Evolutionary conservation across 2,888 invertebrate species (phyloP), one percentile per base, ranked within the genome.

Genomic region (Pachymerium ferrugineum): DNA sequence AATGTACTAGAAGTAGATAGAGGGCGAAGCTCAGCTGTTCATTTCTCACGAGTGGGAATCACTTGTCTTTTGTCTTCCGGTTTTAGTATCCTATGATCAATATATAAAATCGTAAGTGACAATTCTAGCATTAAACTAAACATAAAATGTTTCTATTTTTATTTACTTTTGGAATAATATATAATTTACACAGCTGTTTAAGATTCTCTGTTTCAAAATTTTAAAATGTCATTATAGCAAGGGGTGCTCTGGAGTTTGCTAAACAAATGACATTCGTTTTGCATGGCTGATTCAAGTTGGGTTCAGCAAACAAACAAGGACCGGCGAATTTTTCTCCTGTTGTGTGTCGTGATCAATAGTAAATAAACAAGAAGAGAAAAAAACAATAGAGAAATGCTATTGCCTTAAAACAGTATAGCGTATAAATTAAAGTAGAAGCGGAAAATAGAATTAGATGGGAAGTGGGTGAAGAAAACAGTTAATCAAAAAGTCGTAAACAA

Each of bases 231-330:
- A n/a, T n/a, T n/a, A n/a, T n/a, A n/a, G n/a, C n/a, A n/a, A n/a
- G n/a, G n/a, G n/a, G n/a, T n/a, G n/a, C n/a, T n/a, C n/a, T n/a
- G n/a, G n/a, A n/a, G n/a, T n/a, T 28, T 62, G 62, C 10, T n/a
- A 62, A 62, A 25, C 62, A 28, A 62, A 62, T 28, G 28, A 8
- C 25, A 62, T 28, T 62, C 62, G 62, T 62, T 62, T 62, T 62
- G 62, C 62, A 62, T 62, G 62, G 62, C 62, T 62, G 62, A 22
- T 62, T 62, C 62, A 62, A 25, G 62, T 62, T 62, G 22, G 62
- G 25, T 28, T 62, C n/a, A 62, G 62, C 14, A 62, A 62, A 62
- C 62, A 62, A 62, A 62, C 62, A 62, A n/a, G 28, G 62, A 22
- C 25, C 62, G 28, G 28, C 62, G n/a, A 62, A 22, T 62, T 47